Evolutionary conservation across 2,113 vertebrate species (phyloP).

Genomic region (Arenaria interpres): DNA sequence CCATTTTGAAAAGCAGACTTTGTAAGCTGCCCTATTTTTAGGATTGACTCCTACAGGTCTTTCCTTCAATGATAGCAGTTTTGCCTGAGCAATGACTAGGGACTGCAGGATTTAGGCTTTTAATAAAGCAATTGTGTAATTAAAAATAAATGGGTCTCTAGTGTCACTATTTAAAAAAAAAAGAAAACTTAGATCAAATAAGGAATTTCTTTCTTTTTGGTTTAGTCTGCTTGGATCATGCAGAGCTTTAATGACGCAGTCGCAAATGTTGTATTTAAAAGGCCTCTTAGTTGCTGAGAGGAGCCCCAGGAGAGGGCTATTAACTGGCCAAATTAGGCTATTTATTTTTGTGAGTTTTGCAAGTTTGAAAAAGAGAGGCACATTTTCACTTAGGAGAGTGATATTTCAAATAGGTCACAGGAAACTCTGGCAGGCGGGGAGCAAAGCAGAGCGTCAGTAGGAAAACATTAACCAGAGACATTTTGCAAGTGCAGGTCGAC

Average conservation of each 20-base stretch:
- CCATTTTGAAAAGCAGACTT: slow-evolving; percentile 39
- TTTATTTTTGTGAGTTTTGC: slow-evolving; percentile 73
- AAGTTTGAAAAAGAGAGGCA: slow-evolving; percentile 69
- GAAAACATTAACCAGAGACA: slow-evolving; percentile 70
- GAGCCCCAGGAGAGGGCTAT: slow-evolving; percentile 65
- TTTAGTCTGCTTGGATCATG: slow-evolving; percentile 60
- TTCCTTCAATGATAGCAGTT: slow-evolving; percentile 46
- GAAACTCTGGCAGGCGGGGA: slow-evolving; percentile 63
- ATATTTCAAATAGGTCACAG: slow-evolving; percentile 71
- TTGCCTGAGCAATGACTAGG: slow-evolving; percentile 59
- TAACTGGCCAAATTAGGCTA: slow-evolving; percentile 69
- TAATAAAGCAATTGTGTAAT: slow-evolving; percentile 70
- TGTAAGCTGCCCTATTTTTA: slow-evolving; percentile 65
- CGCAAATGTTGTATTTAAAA: slow-evolving; percentile 72
- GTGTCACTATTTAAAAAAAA: slow-evolving; percentile 67
- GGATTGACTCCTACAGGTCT: slow-evolving; percentile 60
- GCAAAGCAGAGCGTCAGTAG: slow-evolving; percentile 40
- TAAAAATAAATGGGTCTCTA: slow-evolving; percentile 71
- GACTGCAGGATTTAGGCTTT: slow-evolving; percentile 60
- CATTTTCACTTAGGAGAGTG: slow-evolving; percentile 67
- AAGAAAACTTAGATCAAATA: slow-evolving; percentile 69
- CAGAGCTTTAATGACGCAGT: slow-evolving; percentile 65
- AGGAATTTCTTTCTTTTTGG: slow-evolving; percentile 66
- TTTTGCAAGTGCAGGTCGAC: slow-evolving; percentile 59
- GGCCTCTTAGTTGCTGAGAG: slow-evolving; percentile 63